A percentile compares a stretch with the other conserved stretches of the same genome.
These are phyloP conservation scores for Leucoma salicis DNA, from an alignment of 2,888 invertebrate species.

Conservation along the genomic window DNA sequence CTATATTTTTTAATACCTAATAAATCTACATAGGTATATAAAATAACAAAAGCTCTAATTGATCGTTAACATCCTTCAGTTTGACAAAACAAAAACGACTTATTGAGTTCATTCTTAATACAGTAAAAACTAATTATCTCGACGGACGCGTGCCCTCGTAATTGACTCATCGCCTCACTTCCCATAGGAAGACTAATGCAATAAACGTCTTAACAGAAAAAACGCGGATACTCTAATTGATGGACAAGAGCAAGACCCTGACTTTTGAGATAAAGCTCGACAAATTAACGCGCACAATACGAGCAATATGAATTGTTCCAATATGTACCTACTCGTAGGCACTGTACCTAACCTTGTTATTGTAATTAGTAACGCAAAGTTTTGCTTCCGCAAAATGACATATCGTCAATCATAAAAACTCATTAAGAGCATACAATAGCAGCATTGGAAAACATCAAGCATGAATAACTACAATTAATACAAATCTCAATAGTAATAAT, in stretches of 20 bases:
- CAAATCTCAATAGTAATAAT: conserved; percentile 10
- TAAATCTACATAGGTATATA: too few species aligned
- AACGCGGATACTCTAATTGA: conserved; percentile 75
- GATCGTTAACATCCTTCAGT: too few species aligned
- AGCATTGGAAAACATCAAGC: conserved; percentile 40
- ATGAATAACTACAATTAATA: conserved; percentile 21
- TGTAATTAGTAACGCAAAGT: conserved; percentile 30
- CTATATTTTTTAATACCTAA: too few species aligned
- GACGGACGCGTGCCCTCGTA: conserved; percentile 55
- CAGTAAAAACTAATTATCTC: conserved; percentile 19
- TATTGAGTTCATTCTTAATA: conserved; percentile 4
- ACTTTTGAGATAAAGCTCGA: conserved; percentile 52
- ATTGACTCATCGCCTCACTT: conserved; percentile 57
- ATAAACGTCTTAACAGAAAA: conserved; percentile 70
- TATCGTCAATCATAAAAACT: conserved; percentile 49
- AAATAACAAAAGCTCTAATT: too few species aligned
- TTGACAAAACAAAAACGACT: background rate
- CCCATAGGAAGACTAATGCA: conserved; percentile 64
- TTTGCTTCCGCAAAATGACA: conserved; percentile 34
- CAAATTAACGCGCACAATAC: conserved; percentile 47
- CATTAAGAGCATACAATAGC: conserved; percentile 52
- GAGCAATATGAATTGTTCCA: too few species aligned
- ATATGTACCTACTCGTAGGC: background rate
- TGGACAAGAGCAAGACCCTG: conserved; percentile 66
- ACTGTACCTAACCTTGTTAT: conserved; percentile 38